Evolutionary conservation across 2,113 vertebrate genomes (phyloP).

Genomic region (Actenoides hombroni): DNA sequence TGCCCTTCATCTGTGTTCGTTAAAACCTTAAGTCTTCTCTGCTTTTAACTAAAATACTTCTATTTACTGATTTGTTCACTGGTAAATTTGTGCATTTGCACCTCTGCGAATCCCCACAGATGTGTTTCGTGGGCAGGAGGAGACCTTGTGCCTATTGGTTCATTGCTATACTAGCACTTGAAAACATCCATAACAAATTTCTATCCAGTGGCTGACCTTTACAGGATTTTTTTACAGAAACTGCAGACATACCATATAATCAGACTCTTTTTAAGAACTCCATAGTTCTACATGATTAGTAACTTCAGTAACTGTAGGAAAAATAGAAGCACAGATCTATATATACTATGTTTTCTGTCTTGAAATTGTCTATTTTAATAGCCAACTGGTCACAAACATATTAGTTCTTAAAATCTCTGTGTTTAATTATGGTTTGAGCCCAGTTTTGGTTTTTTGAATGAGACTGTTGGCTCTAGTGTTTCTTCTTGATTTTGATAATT

Average conservation of each 20-base stretch:
- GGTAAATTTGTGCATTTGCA: neutral
- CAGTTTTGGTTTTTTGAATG: neutral
- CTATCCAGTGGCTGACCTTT: neutral
- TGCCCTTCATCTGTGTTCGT: neutral
- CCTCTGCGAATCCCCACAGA: neutral
- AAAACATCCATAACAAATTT: neutral
- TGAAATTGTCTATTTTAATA: neutral
- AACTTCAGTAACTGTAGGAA: neutral
- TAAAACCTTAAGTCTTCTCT: neutral
- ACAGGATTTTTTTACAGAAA: neutral
- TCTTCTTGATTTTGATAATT: neutral
- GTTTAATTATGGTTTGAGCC: neutral
- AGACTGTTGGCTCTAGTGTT: neutral
- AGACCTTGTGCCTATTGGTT: neutral
- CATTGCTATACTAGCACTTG: neutral
- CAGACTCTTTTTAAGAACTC: neutral
- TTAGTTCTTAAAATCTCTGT: neutral
- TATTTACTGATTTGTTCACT: neutral
- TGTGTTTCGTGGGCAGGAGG: neutral
- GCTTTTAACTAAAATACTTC: neutral
- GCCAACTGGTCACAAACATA: neutral
- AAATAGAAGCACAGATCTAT: neutral
- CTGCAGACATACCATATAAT: accelerated
- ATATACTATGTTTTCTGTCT: neutral
- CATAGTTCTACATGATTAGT: neutral